phyloP scores from a whole-genome alignment of 2,888 invertebrate genomes.

The Andrena chrysosceles region DNA sequence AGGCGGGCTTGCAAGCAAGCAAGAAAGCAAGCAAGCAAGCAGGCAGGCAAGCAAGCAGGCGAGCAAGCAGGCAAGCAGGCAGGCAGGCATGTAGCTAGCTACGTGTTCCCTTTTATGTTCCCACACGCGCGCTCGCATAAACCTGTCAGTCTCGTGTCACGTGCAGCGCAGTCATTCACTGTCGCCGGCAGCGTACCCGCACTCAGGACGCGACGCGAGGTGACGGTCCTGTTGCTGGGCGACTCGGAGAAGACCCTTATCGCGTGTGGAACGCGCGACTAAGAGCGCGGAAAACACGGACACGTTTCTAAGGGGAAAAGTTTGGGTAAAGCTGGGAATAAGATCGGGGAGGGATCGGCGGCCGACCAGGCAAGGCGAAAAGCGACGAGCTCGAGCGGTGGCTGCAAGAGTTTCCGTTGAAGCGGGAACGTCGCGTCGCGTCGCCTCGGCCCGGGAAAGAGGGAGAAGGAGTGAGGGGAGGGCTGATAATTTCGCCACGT shows the following conservation, averaged over 20 bases:
- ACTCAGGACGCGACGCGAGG: slow-evolving; percentile 50
- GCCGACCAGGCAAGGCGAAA: background rate
- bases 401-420: slow-evolving; percentile 27
- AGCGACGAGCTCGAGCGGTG: background rate
- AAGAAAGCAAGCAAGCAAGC: slow-evolving; percentile 11
- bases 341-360: background rate
- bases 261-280: slow-evolving; percentile 42
- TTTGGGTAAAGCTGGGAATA: slow-evolving; percentile 31
- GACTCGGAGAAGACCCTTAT: slow-evolving; percentile 62
- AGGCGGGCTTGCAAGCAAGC: slow-evolving; percentile 65
- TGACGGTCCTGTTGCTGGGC: slow-evolving; percentile 66
- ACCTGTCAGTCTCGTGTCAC: slow-evolving; percentile 85
- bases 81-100: slow-evolving; percentile 74
- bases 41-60: slow-evolving; percentile 13
- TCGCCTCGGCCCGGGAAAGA: slow-evolving; percentile 11
- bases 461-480: slow-evolving; percentile 6
- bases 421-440: slow-evolving; percentile 20
- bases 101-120: slow-evolving; percentile 83
- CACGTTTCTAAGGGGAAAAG: slow-evolving; percentile 34
- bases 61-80: slow-evolving; percentile 5
- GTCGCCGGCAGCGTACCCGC: slow-evolving; percentile 81
- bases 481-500: slow-evolving; percentile 74
- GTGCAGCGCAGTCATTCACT: slow-evolving; percentile 84
- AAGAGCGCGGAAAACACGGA: slow-evolving; percentile 54
- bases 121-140: slow-evolving; percentile 83